A percentile compares a stretch with the other conserved stretches of the same genome.
phyloP scores from a whole-genome alignment of 2,888 invertebrate species.

The Helleia helle region DNA sequence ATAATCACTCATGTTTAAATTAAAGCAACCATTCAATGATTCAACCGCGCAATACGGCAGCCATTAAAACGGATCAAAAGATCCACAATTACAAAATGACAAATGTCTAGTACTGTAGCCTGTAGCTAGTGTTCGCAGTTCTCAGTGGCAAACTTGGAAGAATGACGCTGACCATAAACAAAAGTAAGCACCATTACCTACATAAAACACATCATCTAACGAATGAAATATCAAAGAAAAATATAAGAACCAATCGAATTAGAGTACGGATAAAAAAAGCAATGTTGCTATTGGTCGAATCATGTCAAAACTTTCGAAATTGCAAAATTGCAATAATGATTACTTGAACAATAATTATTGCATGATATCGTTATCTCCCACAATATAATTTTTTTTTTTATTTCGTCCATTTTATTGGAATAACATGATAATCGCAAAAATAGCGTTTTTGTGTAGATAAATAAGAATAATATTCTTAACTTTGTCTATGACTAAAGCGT shows the following conservation, averaged over 20 bases:
- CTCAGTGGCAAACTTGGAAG: conserved; percentile 26
- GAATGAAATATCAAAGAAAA: not conserved
- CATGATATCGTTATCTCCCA: no score
- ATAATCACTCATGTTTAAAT: conserved; percentile 91
- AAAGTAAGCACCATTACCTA: conserved; percentile 21
- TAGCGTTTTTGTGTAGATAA: no score
- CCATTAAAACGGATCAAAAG: conserved; percentile 64
- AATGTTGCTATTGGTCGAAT: conserved; percentile 15
- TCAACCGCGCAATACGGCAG: conserved; percentile 64
- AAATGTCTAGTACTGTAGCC: no score
- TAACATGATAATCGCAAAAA: no score
- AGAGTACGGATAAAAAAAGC: conserved; percentile 12
- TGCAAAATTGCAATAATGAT: no score
- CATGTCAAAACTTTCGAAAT: not conserved
- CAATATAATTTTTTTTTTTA: no score
- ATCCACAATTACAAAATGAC: conserved; percentile 53
- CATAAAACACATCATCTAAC: no score
- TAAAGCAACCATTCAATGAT: conserved; percentile 66
- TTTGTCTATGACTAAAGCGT: no score
- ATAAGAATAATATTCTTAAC: no score
- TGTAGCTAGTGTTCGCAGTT: conserved; percentile 44
- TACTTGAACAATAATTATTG: no score
- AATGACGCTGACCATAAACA: conserved; percentile 63
- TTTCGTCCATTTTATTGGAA: no score
- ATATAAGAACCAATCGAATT: conserved; percentile 16